These are phyloP conservation scores for Clusia tigrina DNA, from an alignment of 2,888 invertebrate genomes.

Conservation along the genomic window DNA sequence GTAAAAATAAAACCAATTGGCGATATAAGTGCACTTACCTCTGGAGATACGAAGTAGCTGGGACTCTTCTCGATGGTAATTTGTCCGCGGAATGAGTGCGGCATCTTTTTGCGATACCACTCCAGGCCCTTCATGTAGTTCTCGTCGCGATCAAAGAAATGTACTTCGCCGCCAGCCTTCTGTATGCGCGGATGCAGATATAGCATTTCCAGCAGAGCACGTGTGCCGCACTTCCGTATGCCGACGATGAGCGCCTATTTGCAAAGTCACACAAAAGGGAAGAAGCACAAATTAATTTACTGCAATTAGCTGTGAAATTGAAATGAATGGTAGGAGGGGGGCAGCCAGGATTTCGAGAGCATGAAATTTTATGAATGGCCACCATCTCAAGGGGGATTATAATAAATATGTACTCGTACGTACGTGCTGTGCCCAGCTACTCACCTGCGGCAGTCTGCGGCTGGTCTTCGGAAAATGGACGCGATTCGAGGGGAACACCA, in stretches of 20 bases:
- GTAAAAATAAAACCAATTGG: neutral
- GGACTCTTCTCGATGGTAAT: conserved; percentile 98
- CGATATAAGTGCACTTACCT: conserved; percentile 70
- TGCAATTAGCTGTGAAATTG: conserved; percentile 43
- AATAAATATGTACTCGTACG: neutral
- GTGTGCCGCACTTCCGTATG: conserved; percentile 94
- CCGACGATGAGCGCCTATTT: conserved; percentile 87
- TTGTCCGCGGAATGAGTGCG: conserved; percentile 88
- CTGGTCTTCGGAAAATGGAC: conserved; percentile 72
- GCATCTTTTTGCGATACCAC: conserved; percentile 96
- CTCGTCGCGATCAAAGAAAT: conserved; percentile 95
- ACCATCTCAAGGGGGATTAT: too few relatives aligned
- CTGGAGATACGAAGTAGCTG: conserved; percentile 94
- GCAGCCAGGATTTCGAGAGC: neutral
- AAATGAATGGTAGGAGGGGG: neutral
- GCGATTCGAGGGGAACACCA: conserved; percentile 65
- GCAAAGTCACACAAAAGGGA: conserved; percentile 23
- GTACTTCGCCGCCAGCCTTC: conserved; percentile 93
- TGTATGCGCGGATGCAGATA: conserved; percentile 92
- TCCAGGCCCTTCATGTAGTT: conserved; percentile 91
- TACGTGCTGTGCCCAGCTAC: conserved; percentile 23
- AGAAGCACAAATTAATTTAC: conserved; percentile 38
- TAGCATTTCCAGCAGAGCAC: conserved; percentile 95
- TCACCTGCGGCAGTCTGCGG: conserved; percentile 71
- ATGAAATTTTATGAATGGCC: too few relatives aligned